phyloP scores from a whole-genome alignment of 2,888 invertebrate genomes.

The Falcaria lacertinaria region DNA sequence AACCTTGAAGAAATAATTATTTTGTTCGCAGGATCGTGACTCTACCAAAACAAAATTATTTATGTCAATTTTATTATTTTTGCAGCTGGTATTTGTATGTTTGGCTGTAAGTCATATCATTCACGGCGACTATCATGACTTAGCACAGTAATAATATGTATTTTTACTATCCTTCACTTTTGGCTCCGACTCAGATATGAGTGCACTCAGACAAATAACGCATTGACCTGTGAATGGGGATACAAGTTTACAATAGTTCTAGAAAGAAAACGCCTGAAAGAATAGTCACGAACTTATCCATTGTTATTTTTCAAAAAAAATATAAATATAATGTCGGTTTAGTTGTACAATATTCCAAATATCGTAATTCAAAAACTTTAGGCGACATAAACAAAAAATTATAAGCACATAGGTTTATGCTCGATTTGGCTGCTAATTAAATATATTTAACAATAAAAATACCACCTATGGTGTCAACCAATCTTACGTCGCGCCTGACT shows the following conservation, averaged over 20 bases:
- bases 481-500: too few species aligned
- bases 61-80: background rate
- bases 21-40: background rate
- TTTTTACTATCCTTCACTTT: background rate
- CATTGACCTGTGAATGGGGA: background rate
- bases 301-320: too few species aligned
- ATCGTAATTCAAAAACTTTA: too few species aligned
- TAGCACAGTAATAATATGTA: background rate
- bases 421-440: too few species aligned
- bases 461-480: too few species aligned
- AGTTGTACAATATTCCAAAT: too few species aligned
- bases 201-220: slow-evolving; percentile 1
- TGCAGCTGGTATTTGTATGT: background rate
- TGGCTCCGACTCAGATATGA: background rate
- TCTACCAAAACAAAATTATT: background rate
- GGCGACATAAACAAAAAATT: too few species aligned
- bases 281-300: too few species aligned
- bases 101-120: background rate
- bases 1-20: background rate
- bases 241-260: background rate
- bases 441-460: too few species aligned
- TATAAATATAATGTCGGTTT: too few species aligned
- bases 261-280: background rate
- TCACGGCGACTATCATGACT: background rate
- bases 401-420: too few species aligned